Conservation (phyloP, 2,888 invertebrate genomes). For the Leptinotarsa tumamoca region DNA sequence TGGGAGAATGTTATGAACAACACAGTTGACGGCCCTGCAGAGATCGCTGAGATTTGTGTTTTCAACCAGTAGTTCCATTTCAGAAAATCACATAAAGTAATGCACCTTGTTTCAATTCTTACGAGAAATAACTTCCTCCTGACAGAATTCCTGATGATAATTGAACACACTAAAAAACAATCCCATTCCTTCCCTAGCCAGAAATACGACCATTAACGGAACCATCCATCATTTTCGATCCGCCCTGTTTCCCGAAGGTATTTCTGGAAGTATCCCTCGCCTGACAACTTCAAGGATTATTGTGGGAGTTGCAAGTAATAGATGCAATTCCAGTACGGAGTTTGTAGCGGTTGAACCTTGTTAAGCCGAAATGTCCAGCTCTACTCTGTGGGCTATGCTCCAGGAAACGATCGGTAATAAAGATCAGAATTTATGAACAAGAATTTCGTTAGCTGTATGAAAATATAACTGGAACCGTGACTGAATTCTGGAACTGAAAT, state of each 20-base stretch:
- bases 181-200: background rate
- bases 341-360: constrained; percentile 49
- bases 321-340: constrained; percentile 44
- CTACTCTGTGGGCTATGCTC: background rate
- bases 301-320: constrained; percentile 47
- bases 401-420: background rate
- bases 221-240: background rate
- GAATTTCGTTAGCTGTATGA: too few species aligned
- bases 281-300: constrained; percentile 29
- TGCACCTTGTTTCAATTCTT: too few species aligned
- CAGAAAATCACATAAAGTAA: too few species aligned
- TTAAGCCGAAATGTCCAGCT: constrained; percentile 38
- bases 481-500: too few species aligned
- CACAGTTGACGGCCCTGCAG: too few species aligned
- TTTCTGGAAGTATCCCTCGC: constrained; percentile 8
- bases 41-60: too few species aligned
- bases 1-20: too few species aligned
- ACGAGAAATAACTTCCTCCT: too few species aligned
- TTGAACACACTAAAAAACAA: too few species aligned
- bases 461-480: too few species aligned
- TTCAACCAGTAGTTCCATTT: too few species aligned
- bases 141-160: too few species aligned
- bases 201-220: background rate
- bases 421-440: background rate
- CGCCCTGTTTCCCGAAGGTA: background rate